Evolutionary conservation across 1,140 invertebrate genomes (phyloP), one percentile per base, ranked within the genome.

Genomic region (Bombyx mandarina): DNA sequence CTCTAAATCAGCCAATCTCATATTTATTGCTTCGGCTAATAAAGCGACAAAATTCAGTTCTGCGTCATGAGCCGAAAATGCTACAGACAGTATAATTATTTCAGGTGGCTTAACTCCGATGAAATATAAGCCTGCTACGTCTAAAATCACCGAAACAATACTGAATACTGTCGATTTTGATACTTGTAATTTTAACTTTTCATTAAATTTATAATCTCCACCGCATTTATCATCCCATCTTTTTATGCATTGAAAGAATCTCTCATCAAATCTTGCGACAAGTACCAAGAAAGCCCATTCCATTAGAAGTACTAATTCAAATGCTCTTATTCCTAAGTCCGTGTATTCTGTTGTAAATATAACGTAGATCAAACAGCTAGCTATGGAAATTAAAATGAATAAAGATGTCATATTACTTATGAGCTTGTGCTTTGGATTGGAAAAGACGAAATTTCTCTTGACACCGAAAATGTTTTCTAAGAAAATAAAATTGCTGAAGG

Each of bases 11-110:
- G 54, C 42, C 26, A 81, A 42, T 57, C 71, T 74, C 7, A 65
- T 44, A 55, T 79, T 81, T 9, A 75, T 61, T n/a, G 52, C 61
- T 42, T 70, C 60, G 51, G 77, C 60, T 3, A 79, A 45, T 7
- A 73, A 48, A 9, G 66, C 63, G 58, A 57, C 67, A 12, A 74
- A 69, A 1, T 60, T 43, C 45, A 77, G 65, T 65, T 81, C 78
- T 4, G 69, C 58, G 61, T 79, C 74, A 52, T 75, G 74, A 46
- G 69, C 72, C 35, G 67, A 59, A 48, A 69, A 71, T 4, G 58
- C 64, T 8, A 72, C 58, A 26, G 62, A 55, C 3, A 76, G 54
- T 1, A 66, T 52, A 43, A 63, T 7, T 52, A 69, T 60, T 18
- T 56, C 10, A 6, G 49, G 9, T 10, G 9, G 45, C 61, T 57